phyloP scores from a whole-genome alignment of 1,140 invertebrate genomes.

The Drosophila murphyi region DNA sequence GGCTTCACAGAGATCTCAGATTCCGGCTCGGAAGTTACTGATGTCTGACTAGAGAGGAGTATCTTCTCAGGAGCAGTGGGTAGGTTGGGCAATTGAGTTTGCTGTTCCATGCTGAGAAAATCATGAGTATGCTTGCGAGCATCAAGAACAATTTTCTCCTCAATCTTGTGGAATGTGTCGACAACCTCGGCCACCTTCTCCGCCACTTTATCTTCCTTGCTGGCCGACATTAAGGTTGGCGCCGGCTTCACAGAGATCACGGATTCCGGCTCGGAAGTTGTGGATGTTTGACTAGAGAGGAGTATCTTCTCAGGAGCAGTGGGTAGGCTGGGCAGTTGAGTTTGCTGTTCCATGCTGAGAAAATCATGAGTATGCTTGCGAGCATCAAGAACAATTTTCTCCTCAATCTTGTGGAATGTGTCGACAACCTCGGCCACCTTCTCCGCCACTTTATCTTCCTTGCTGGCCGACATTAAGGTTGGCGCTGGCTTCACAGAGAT shows the following conservation, averaged over 20 bases:
- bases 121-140: conserved; percentile 64
- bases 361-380: conserved; percentile 74
- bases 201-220: conserved; percentile 56
- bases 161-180: conserved; percentile 69
- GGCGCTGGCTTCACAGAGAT: conserved; percentile 48
- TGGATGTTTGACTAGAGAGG: conserved; percentile 58
- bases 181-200: conserved; percentile 56
- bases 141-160: conserved; percentile 57
- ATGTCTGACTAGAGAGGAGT: conserved; percentile 47
- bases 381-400: conserved; percentile 54
- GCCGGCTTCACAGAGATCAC: conserved; percentile 47
- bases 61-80: conserved; percentile 27
- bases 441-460: conserved; percentile 57
- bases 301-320: conserved; percentile 34
- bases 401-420: conserved; percentile 70
- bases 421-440: conserved; percentile 59
- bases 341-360: conserved; percentile 72
- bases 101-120: conserved; percentile 73
- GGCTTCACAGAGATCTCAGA: conserved; percentile 52
- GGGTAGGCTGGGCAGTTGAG: conserved; percentile 54
- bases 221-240: not conserved
- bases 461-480: not conserved
- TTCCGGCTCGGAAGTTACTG: conserved; percentile 56
- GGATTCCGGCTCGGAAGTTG: conserved; percentile 57
- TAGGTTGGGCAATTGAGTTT: conserved; percentile 60